Base-by-base conservation (phyloP, 2,888 invertebrate species). In the Hipparchia semele region DNA sequence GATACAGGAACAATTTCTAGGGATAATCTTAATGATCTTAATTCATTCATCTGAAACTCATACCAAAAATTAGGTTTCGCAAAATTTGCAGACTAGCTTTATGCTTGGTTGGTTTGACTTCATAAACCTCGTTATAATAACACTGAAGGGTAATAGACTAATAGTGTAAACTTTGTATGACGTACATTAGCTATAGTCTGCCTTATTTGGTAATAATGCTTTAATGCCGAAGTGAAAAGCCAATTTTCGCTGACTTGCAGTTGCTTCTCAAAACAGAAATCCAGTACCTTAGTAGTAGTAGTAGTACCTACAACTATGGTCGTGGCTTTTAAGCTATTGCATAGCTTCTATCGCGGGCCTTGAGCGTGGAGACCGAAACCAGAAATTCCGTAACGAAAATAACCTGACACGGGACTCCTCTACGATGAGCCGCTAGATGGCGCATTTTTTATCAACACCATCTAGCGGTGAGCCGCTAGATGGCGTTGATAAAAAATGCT, bases 81-180 rank as follows among this genome's bases (percentile, higher is more conserved):
- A 68, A 68, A 68, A 58, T 67, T 67, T 46, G 58, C 58, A 68
- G 56, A 66, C 67, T 68, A n/a, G 54, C 45, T 45, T 66, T 54
- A 45, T 45, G 66, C 23, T 65, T 51, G 23, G 7, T 23, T 64
- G 23, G 51, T 51, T 65, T 65, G 67, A 45, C 45, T 6, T 46
- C 10, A 46, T 67, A 67, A 56, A 12, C 5, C 67, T 56, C 8
- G 46, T 45, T 58, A 58, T 58, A 56, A 66, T 46, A 53, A 54
- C n/a, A 66, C 54, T 23, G 33, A 23, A n/a, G n/a, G 54, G 39
- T 66, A 39, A 54, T 9, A 13, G 8, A 12, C 51, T 62, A 8
- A 62, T 9, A 13, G 8, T 33, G 65, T 62, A 8, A 62, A 62
- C 62, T 62, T 62, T 62, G 62, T 62, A n/a, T 46, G 46, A 62